Evolutionary conservation across 2,113 vertebrate species (phyloP).

Genomic region (Condylura cristata): DNA sequence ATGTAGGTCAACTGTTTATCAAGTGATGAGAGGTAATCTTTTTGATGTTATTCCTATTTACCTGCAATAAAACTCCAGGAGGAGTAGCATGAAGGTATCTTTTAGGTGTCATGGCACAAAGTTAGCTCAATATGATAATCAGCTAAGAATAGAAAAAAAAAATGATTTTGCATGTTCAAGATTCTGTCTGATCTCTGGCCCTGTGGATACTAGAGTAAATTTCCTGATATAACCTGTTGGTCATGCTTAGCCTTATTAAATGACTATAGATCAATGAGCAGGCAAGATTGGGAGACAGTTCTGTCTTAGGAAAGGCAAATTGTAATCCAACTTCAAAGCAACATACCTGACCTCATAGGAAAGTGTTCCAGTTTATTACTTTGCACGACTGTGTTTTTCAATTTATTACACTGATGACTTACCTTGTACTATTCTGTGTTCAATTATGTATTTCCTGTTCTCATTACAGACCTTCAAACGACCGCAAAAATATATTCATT

Average conservation of each 20-base stretch:
- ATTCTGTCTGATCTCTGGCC: conserved; percentile 54
- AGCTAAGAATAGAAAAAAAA: conserved; percentile 60
- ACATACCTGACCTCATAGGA: conserved; percentile 55
- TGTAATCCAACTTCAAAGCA: conserved; percentile 71
- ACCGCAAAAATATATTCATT: conserved; percentile 81
- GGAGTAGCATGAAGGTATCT: background rate
- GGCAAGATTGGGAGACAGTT: background rate
- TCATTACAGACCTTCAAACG: conserved; percentile 84
- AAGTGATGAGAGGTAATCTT: background rate
- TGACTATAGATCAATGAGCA: conserved; percentile 64
- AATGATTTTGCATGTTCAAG: conserved; percentile 49
- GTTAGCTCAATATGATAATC: conserved; percentile 34
- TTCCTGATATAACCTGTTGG: conserved; percentile 57
- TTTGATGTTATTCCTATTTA: background rate
- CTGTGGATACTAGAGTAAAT: conserved; percentile 42
- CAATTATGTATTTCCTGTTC: conserved; percentile 82
- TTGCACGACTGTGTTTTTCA: background rate
- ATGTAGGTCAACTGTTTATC: background rate
- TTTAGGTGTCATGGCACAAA: background rate
- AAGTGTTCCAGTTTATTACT: conserved; percentile 31
- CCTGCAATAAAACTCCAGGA: background rate
- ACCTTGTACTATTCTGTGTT: conserved; percentile 57
- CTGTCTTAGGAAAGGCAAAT: conserved; percentile 57
- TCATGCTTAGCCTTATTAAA: conserved; percentile 74
- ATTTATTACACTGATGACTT: conserved; percentile 71